Percentiles rank a stretch among this genome's conserved stretches.
Conservation (phyloP, 2,888 invertebrate genomes). For the Homarus gammarus region DNA sequence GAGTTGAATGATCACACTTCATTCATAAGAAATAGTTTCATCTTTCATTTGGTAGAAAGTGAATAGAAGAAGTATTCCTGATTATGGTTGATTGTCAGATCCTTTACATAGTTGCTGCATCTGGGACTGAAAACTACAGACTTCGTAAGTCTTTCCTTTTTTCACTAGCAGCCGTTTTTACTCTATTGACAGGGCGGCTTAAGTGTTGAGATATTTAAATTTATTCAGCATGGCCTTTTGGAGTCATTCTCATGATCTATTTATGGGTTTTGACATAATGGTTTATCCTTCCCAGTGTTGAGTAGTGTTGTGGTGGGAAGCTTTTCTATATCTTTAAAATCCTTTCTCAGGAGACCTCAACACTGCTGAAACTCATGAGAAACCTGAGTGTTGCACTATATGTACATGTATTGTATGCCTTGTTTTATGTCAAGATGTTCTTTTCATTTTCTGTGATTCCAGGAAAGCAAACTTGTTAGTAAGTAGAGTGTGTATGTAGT, state of each 20-base stretch:
- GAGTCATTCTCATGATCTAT: not conserved
- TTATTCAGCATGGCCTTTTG: slow-evolving; percentile 7
- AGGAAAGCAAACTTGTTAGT: not conserved
- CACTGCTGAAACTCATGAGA: not conserved
- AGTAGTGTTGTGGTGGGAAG: not conserved
- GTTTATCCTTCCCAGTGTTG: not conserved
- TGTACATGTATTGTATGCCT: not conserved
- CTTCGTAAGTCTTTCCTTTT: not conserved
- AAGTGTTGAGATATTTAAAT: not conserved
- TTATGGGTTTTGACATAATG: not conserved
- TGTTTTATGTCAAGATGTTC: not conserved
- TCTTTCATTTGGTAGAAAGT: not conserved
- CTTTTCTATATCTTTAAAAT: not conserved
- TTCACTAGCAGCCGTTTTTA: not conserved
- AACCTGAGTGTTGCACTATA: not conserved
- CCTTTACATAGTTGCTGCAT: not conserved
- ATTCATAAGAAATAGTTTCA: not conserved
- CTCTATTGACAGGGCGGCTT: not conserved
- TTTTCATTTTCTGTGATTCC: not conserved
- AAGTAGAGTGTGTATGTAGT: not conserved
- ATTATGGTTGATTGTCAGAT: not conserved
- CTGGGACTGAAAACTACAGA: not conserved
- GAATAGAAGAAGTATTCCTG: not conserved
- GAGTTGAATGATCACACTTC: no score
- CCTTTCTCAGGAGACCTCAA: not conserved